These are phyloP conservation scores for Perodicticus potto DNA, from an alignment of 2,797 vertebrate species.

Conservation along the genomic window DNA sequence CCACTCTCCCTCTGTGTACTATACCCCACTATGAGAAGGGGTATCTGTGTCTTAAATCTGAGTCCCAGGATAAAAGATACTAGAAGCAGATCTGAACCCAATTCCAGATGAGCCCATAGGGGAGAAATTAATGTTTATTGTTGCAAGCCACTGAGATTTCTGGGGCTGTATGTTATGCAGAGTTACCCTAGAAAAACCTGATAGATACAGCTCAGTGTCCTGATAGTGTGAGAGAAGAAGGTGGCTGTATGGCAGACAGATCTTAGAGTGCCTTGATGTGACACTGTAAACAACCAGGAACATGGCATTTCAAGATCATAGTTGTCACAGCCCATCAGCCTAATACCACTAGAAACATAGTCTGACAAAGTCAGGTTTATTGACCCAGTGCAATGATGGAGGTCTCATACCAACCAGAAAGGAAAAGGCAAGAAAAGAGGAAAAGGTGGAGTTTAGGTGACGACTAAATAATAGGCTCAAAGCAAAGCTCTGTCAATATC, in stretches of 20 bases:
- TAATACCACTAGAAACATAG: not conserved
- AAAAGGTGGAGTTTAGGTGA: not conserved
- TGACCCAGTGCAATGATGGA: not conserved
- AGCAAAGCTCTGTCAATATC: not conserved
- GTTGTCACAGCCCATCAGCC: not conserved
- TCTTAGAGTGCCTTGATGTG: not conserved
- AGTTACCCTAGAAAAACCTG: not conserved
- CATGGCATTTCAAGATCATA: not conserved
- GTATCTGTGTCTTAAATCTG: not conserved
- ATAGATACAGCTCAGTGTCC: not conserved
- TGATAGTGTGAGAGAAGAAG: not conserved
- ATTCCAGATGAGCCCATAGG: not conserved
- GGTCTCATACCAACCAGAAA: too few relatives aligned
- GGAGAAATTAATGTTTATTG: not conserved
- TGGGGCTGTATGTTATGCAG: not conserved
- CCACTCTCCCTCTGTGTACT: not conserved
- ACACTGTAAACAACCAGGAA: not conserved
- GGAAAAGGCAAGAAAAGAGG: not conserved
- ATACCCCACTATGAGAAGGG: not conserved
- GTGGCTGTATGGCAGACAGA: not conserved
- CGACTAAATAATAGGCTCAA: not conserved
- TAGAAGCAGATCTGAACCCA: not conserved
- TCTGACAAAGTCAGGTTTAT: not conserved
- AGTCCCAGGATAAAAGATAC: not conserved
- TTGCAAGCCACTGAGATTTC: not conserved